Conservation (phyloP, 2,888 invertebrate genomes). For the Chouioia cunea region DNA sequence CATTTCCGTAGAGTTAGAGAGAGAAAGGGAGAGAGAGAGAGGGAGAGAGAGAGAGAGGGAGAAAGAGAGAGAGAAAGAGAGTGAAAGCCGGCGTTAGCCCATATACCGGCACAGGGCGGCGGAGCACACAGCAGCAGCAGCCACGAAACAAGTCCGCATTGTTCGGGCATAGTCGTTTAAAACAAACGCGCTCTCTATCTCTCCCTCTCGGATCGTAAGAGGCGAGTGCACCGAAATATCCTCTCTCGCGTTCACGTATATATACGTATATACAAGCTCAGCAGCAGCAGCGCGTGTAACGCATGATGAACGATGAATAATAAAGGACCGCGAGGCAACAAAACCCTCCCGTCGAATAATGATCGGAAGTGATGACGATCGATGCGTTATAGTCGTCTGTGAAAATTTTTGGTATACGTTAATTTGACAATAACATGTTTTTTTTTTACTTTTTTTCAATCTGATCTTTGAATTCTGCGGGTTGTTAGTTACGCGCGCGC, state of each 20-base stretch:
- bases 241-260: background rate
- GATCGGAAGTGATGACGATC: conserved; percentile 52
- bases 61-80: too few species aligned
- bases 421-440: too few species aligned
- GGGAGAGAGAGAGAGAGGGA: too few species aligned
- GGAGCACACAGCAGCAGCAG: background rate
- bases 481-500: too few species aligned
- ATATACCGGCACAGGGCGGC: background rate
- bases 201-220: conserved; percentile 24
- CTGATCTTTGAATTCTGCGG: too few species aligned
- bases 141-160: conserved; percentile 33
- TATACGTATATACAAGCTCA: background rate
- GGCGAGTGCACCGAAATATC: conserved; percentile 17
- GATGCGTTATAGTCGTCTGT: background rate
- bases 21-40: too few species aligned
- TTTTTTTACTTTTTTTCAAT: too few species aligned
- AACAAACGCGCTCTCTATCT: conserved; percentile 35
- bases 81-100: too few species aligned
- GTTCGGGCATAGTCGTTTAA: conserved; percentile 41
- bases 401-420: too few species aligned
- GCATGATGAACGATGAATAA: conserved; percentile 62
- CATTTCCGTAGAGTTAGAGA: too few species aligned
- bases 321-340: conserved; percentile 61
- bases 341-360: conserved; percentile 60
- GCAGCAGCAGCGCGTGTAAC: conserved; percentile 48